These are phyloP conservation scores for Hapalemur alaotrensis DNA, from an alignment of 2,797 vertebrate genomes.

Conservation along the genomic window DNA sequence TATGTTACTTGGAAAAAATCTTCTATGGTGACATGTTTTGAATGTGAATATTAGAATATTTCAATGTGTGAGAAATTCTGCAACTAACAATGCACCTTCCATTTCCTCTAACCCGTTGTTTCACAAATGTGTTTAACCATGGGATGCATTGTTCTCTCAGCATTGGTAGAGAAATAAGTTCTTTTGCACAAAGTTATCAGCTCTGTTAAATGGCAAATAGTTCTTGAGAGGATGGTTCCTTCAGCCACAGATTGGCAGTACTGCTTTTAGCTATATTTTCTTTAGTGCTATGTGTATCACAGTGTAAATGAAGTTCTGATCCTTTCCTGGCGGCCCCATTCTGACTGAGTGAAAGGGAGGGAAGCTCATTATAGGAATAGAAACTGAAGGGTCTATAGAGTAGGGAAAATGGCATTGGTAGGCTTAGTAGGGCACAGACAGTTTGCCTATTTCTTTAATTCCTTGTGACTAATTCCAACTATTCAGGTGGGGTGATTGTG, in stretches of 20 bases:
- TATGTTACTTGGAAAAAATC: background rate
- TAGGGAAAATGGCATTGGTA: background rate
- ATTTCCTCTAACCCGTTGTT: background rate
- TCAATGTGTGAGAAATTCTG: background rate
- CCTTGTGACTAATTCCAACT: background rate
- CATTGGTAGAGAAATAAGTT: background rate
- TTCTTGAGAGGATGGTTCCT: background rate
- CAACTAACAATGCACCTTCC: background rate
- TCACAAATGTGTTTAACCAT: background rate
- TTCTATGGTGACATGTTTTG: background rate
- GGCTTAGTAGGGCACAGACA: background rate
- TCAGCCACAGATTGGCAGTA: background rate
- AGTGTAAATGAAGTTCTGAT: background rate
- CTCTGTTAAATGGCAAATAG: background rate
- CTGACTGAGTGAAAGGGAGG: background rate
- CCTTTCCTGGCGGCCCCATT: background rate
- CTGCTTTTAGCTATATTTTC: background rate
- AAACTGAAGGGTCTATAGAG: background rate
- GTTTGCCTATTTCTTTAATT: background rate
- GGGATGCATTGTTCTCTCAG: background rate
- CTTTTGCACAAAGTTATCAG: background rate
- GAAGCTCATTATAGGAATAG: background rate
- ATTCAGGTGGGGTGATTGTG: background rate
- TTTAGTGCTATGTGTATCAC: background rate
- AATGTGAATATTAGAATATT: background rate